Evolutionary conservation across 2,888 invertebrate genomes (phyloP), one percentile per base, ranked within the genome.

Genomic region (Hypsopygia costalis): DNA sequence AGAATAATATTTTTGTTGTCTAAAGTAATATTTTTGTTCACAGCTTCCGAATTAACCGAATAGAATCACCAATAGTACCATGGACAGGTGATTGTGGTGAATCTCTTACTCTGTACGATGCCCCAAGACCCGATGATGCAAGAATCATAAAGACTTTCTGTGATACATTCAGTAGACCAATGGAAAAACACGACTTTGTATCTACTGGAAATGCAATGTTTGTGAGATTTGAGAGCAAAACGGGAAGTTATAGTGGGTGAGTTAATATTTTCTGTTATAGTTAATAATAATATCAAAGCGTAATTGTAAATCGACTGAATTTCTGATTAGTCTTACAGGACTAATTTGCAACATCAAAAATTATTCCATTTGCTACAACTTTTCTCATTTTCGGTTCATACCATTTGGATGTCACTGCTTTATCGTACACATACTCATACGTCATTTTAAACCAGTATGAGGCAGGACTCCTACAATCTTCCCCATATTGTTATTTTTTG

Each of bases 61-160:
- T 96, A 46, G 95, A 96, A 65, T 95, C 97, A 1, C 96, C 97
- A 0, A 96, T 97, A 34, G 91, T 93, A 25, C 94, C 94, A 1
- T 95, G 94, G 81, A 95, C 95, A 16, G 95, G 95, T 0, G 97
- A 97, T 65, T 97, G 97, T 57, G 96, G 96, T 0, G 97, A 97
- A 65, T 96, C 97, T 1, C 83, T 97, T 20, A 97, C 97, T 0
- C 90, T 97, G 3, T 97, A 97, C 72, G 97, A 97, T 62, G 94
- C 97, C 0, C 92, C 94, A 16, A 93, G 95, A 89, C 94, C 97
- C 3, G 97, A 97, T 66, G 96, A 97, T 51, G 95, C 97, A 0
- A 92, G 93, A 54, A 97, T 97, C 60, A 96, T 97, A 66, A 97
- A 97, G 78, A 97, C 97, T 0, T 97, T 97, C 82, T 97, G 97